These are phyloP conservation scores for Cygnus olor DNA, from an alignment of 2,797 vertebrate genomes.

Conservation along the genomic window DNA sequence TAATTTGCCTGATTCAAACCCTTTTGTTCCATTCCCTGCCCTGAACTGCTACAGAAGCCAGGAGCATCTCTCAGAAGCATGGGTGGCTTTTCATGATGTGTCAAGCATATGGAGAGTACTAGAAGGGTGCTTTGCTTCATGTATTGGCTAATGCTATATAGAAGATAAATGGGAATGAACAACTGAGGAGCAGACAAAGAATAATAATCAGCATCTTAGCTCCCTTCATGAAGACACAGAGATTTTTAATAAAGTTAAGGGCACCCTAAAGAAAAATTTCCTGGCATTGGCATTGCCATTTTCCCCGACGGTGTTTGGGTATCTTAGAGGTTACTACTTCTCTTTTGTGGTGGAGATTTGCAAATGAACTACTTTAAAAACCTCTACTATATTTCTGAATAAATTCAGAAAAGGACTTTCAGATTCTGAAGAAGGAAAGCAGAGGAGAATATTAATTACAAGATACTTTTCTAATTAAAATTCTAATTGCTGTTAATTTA, in stretches of 20 bases:
- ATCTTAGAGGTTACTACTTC: background rate
- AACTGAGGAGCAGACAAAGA: background rate
- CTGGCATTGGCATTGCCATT: background rate
- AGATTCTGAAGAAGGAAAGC: background rate
- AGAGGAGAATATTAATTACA: background rate
- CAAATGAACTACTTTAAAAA: background rate
- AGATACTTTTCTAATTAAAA: background rate
- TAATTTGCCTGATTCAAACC: constrained; percentile 18
- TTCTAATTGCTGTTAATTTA: background rate
- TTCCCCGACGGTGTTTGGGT: background rate
- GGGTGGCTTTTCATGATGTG: background rate
- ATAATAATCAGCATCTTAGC: background rate
- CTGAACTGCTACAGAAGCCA: background rate
- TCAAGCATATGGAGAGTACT: background rate
- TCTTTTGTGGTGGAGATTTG: background rate
- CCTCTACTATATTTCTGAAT: background rate
- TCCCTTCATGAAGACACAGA: background rate
- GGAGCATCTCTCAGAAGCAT: background rate
- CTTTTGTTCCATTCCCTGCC: background rate
- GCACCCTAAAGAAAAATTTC: background rate
- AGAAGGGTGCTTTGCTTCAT: background rate
- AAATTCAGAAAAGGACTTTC: background rate
- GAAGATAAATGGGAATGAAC: background rate
- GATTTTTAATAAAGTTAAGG: background rate
- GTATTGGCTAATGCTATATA: background rate